phyloP scores from a whole-genome alignment of 1,140 invertebrate genomes.

The Diprion similis region DNA sequence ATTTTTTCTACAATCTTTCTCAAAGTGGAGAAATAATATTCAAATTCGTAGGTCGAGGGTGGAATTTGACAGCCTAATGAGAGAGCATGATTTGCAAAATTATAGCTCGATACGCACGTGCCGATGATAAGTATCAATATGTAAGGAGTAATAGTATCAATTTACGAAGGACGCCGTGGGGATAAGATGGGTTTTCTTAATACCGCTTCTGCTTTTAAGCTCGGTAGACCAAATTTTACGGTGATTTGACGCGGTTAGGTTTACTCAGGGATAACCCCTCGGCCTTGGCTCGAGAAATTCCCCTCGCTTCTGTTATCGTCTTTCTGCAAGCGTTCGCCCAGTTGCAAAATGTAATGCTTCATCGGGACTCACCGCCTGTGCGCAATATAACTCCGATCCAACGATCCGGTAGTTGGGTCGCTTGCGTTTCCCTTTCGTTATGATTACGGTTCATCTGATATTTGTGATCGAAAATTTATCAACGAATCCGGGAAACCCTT shows the following conservation, averaged over 20 bases:
- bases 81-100: too few relatives aligned
- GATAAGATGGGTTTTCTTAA: not conserved
- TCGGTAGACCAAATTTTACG: not conserved
- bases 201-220: not conserved
- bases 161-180: too few relatives aligned
- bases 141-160: too few relatives aligned
- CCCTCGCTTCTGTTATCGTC: not conserved
- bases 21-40: too few relatives aligned
- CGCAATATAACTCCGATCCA: too few relatives aligned
- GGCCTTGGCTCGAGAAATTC: not conserved
- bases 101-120: too few relatives aligned
- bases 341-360: not conserved
- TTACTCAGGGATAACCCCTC: not conserved
- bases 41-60: too few relatives aligned
- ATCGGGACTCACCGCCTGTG: not conserved
- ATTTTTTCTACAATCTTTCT: too few relatives aligned
- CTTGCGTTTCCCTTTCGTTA: not conserved
- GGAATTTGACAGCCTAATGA: too few relatives aligned
- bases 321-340: not conserved
- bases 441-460: constrained; percentile 4
- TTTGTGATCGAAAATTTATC: not conserved
- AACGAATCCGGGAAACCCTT: not conserved
- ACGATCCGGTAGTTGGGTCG: not conserved
- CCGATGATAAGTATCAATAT: too few relatives aligned
- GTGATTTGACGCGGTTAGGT: not conserved